phyloP scores from a whole-genome alignment of 2,888 invertebrate species.

The Ectobius pallidus region DNA sequence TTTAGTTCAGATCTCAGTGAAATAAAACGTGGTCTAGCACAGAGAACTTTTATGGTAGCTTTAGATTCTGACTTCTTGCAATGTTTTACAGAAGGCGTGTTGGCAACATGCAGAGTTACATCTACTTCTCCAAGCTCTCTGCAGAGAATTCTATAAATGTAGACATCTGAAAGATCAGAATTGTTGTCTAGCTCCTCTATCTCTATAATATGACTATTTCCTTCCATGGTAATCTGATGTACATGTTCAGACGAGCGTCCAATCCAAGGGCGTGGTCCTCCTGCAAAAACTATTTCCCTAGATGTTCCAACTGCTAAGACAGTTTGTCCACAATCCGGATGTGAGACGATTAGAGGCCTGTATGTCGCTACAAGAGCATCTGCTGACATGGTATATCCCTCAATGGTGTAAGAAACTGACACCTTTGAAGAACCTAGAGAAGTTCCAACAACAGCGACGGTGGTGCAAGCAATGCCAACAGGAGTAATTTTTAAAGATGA shows the following conservation, averaged over 20 bases:
- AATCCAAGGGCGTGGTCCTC: constrained; percentile 71
- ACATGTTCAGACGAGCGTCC: constrained; percentile 56
- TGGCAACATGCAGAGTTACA: constrained; percentile 63
- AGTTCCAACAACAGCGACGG: constrained; percentile 63
- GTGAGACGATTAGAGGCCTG: constrained; percentile 64
- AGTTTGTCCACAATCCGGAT: constrained; percentile 64
- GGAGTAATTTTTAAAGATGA: constrained; percentile 43
- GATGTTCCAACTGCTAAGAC: constrained; percentile 76
- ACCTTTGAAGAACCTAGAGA: constrained; percentile 66
- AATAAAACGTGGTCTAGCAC: constrained; percentile 70
- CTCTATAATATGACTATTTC: constrained; percentile 53
- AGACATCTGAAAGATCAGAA: constrained; percentile 56
- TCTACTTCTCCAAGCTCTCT: constrained; percentile 67
- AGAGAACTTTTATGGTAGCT: constrained; percentile 63
- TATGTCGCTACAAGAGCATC: constrained; percentile 68
- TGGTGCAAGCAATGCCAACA: constrained; percentile 64
- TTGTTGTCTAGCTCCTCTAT: constrained; percentile 53
- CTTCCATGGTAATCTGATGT: constrained; percentile 41
- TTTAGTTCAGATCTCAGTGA: constrained; percentile 64
- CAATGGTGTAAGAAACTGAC: constrained; percentile 59
- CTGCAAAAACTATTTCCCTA: constrained; percentile 69
- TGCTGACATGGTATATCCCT: constrained; percentile 65
- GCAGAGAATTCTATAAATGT: constrained; percentile 69
- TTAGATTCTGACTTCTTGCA: constrained; percentile 31
- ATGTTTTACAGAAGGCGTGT: constrained; percentile 53